Base-by-base conservation (phyloP, 2,888 invertebrate species). In the Meandrusa payeni region DNA sequence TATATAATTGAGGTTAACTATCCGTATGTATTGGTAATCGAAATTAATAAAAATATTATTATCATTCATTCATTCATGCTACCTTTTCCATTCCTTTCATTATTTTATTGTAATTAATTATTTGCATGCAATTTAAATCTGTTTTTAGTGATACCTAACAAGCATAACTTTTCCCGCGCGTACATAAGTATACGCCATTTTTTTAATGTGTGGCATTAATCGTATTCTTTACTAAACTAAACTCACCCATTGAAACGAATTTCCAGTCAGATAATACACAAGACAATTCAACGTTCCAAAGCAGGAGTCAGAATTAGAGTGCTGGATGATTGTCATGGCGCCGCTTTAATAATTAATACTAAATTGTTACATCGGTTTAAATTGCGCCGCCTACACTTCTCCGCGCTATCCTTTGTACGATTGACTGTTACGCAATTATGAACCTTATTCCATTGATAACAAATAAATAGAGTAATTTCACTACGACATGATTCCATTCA, bases 331-430 rank as follows among this genome's bases (percentile, higher is more conserved):
- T 20, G 12, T 17, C 17, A 11, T 24, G 12, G 37, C 36, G 37
- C 42, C 29, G 36, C 23, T 13, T 49, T 48, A 48, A 31, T 54
- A 60, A 57, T 57, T 58, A 53, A 51, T 52, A 52, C 57, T 59
- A 54, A 61, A 60, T 51, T 52, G 50, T 46, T 50, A 48, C 53
- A 54, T 55, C 57, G 52, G 43, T 46, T 54, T 54, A 55, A 48
- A 56, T 57, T 55, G 50, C 42, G 26, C 36, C 50, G 20, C 36
- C 43, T 19, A 36, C 42, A 19, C 29, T 5, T 42, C 11, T 24
- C 11, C 12, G 15, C 36, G 23, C 15, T 23, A 22, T 36, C 15
- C 34, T 32, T 17, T 40, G 4, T 5, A 10, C 9, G 3, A 15
- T 19, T 5, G 13, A 5, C 2, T 34, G 32, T 10, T 15, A 29